These are phyloP conservation scores for Caenorhabditis panamensis DNA, from an alignment of 2,888 invertebrate genomes.

Conservation along the genomic window DNA sequence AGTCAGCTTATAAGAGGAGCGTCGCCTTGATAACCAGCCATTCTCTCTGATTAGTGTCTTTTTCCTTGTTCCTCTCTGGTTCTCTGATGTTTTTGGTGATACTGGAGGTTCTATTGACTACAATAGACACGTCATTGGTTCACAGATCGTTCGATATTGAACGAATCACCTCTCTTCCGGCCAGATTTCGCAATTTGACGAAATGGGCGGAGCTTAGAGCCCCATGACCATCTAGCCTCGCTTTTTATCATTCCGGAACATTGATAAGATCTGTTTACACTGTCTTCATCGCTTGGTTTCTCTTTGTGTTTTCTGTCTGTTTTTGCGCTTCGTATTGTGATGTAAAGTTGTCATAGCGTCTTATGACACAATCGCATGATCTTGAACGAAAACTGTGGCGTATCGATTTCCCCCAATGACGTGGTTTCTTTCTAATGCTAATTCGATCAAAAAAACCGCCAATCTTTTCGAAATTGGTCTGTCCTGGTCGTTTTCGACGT, in stretches of 20 bases:
- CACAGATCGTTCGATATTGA: no score
- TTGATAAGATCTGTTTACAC: conserved; percentile 19
- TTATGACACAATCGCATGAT: no score
- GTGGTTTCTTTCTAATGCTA: no score
- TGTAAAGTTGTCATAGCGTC: no score
- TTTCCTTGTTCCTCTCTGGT: background rate
- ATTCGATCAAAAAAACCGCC: no score
- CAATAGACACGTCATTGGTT: background rate
- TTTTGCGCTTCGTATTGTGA: no score
- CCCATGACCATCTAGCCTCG: conserved; percentile 29
- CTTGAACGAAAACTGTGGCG: no score
- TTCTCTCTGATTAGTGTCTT: conserved; percentile 14
- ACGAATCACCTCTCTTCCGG: no score
- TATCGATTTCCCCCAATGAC: no score
- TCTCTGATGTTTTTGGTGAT: no score
- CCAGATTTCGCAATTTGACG: conserved; percentile 26
- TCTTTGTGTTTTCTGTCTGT: background rate
- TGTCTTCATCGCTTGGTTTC: background rate
- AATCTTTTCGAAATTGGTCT: no score
- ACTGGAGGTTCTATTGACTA: background rate
- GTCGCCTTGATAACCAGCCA: conserved; percentile 26
- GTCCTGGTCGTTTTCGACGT: no score
- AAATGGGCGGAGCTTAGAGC: conserved; percentile 18
- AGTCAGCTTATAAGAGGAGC: conserved; percentile 23
- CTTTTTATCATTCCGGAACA: conserved; percentile 35